Evolutionary conservation across 2,797 vertebrate species (phyloP).

Genomic region (Taenioides sp.): DNA sequence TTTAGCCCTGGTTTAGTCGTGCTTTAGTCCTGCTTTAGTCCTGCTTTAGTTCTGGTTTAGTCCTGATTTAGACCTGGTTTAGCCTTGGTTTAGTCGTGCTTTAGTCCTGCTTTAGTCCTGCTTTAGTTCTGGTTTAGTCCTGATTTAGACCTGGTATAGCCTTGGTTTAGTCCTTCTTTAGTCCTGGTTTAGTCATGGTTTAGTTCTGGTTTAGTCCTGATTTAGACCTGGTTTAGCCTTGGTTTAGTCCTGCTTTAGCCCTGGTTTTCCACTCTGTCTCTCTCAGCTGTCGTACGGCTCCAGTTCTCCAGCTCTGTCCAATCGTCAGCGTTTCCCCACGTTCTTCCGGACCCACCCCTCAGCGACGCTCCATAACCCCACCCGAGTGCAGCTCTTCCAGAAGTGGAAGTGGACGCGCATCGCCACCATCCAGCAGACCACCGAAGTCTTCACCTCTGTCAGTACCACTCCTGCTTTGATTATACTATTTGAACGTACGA

Average conservation of each 20-base stretch:
- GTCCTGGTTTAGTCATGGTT: too few species aligned
- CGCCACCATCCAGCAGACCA: constrained; percentile 93
- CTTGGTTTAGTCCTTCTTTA: background rate
- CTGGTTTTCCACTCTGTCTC: background rate
- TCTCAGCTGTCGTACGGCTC: constrained; percentile 89
- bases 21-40: background rate
- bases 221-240: background rate
- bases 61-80: background rate
- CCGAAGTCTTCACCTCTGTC: constrained; percentile 92
- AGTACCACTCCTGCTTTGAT: constrained; percentile 42
- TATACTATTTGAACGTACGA: background rate
- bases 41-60: background rate
- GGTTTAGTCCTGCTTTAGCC: background rate
- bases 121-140: too few species aligned
- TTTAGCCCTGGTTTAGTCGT: background rate
- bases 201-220: background rate
- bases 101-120: too few species aligned
- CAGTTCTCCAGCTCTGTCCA: constrained; percentile 89
- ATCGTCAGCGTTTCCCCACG: constrained; percentile 90
- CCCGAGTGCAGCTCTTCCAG: constrained; percentile 88
- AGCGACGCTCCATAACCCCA: constrained; percentile 91
- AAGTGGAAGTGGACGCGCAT: constrained; percentile 94
- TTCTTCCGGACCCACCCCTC: constrained; percentile 92
- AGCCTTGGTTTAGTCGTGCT: too few species aligned
- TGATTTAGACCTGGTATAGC: too few species aligned